Conservation (phyloP, 1,140 invertebrate species). For the Theocolax elegans region DNA sequence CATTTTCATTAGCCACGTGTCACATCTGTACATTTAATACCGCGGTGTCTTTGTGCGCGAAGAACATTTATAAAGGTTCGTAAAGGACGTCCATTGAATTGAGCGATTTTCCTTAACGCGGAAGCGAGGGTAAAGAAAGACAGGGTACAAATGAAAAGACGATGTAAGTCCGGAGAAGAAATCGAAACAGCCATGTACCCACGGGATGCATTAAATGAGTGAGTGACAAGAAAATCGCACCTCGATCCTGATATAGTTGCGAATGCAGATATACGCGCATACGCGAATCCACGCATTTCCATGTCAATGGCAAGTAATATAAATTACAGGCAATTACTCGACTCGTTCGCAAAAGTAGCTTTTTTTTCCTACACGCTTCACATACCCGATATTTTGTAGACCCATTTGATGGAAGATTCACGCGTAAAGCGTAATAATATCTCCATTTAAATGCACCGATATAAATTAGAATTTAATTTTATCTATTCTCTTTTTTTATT, state of each 20-base stretch:
- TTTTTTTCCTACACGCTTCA: not conserved
- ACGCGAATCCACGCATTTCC: conserved; percentile 55
- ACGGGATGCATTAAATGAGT: conserved; percentile 29
- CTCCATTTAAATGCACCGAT: conserved; percentile 1
- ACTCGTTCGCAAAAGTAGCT: conserved; percentile 54
- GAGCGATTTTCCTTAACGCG: too few species aligned
- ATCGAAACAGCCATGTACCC: conserved; percentile 16
- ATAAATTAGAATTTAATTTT: conserved; percentile 13
- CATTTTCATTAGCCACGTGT: too few species aligned
- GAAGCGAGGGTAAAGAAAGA: conserved; percentile 24
- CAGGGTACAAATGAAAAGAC: not conserved
- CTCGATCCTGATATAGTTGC: not conserved
- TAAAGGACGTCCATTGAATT: too few species aligned
- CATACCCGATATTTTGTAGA: not conserved
- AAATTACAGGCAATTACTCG: conserved; percentile 68
- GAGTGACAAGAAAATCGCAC: conserved; percentile 36
- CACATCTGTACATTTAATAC: too few species aligned
- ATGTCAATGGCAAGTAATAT: conserved; percentile 68
- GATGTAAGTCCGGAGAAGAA: conserved; percentile 23
- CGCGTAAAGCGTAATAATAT: conserved; percentile 3
- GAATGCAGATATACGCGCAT: conserved; percentile 50
- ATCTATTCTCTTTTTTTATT: not conserved
- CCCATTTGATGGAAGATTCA: not conserved
- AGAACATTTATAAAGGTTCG: too few species aligned
- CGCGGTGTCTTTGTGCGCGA: too few species aligned